Conservation (phyloP, 1,140 invertebrate genomes). For the Papilio glaucus region DNA sequence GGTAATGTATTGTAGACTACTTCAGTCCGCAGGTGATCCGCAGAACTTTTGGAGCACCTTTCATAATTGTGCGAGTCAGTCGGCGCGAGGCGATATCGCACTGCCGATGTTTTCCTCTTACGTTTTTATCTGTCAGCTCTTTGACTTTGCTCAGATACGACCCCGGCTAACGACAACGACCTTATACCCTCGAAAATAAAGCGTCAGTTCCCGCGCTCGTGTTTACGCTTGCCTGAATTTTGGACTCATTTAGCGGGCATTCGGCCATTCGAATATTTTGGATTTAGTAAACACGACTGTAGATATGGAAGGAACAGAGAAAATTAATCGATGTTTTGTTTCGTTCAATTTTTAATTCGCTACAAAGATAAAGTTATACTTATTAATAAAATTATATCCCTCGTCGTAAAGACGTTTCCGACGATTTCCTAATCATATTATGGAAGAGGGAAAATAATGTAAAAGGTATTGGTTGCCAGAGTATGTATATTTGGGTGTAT, state of each 20-base stretch:
- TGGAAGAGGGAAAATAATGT: slow-evolving; percentile 2
- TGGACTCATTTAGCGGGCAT: slow-evolving; percentile 74
- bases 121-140: slow-evolving; percentile 79
- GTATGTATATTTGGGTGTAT: slow-evolving; percentile 65
- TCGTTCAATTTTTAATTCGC: slow-evolving; percentile 13
- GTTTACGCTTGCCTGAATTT: slow-evolving; percentile 60
- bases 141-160: slow-evolving; percentile 59
- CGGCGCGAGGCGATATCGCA: slow-evolving; percentile 49
- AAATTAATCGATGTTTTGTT: slow-evolving; percentile 41
- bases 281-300: slow-evolving; percentile 69
- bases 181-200: slow-evolving; percentile 53
- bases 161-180: slow-evolving; percentile 61
- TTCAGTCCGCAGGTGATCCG: background rate
- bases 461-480: slow-evolving; percentile 63
- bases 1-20: background rate
- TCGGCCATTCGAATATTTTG: slow-evolving; percentile 72
- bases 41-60: background rate
- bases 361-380: background rate
- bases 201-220: slow-evolving; percentile 45
- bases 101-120: slow-evolving; percentile 71
- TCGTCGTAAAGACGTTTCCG: no score
- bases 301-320: slow-evolving; percentile 57
- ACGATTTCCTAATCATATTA: no score
- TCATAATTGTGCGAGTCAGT: slow-evolving; percentile 28
- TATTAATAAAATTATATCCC: no score